Conservation (phyloP, 2,888 invertebrate genomes). For the Acleris holmiana region DNA sequence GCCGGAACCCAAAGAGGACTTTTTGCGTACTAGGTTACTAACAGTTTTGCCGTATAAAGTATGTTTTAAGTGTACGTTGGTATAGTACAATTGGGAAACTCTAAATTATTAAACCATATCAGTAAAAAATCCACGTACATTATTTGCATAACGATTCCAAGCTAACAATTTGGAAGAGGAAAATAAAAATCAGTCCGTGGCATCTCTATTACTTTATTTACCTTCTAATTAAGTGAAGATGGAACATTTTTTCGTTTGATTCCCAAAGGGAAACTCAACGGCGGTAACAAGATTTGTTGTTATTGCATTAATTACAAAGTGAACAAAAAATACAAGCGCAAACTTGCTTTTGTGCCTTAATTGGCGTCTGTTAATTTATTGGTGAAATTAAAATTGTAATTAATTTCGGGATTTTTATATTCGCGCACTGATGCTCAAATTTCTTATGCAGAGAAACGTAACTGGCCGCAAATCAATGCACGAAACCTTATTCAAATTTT, state of each 20-base stretch:
- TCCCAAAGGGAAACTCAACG: slow-evolving; percentile 35
- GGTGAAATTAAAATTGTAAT: slow-evolving; percentile 18
- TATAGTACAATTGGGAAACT: neutral
- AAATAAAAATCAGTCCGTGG: slow-evolving; percentile 37
- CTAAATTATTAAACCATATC: neutral
- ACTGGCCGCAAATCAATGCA: slow-evolving; percentile 8
- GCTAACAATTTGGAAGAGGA: slow-evolving; percentile 27
- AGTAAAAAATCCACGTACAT: slow-evolving; percentile 10
- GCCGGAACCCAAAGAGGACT: too few relatives aligned
- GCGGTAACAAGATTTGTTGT: slow-evolving; percentile 35
- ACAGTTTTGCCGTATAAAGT: too few relatives aligned
- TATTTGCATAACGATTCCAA: slow-evolving; percentile 19
- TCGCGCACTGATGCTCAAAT: neutral
- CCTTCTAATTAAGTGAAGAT: slow-evolving; percentile 59
- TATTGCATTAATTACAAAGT: slow-evolving; percentile 36
- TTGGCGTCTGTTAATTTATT: slow-evolving; percentile 31
- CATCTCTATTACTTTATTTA: slow-evolving; percentile 47
- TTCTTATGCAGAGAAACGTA: neutral
- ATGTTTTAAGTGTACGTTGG: neutral
- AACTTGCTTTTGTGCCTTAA: slow-evolving; percentile 8
- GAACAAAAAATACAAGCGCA: slow-evolving; percentile 24
- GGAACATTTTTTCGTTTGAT: slow-evolving; percentile 47
- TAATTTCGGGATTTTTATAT: slow-evolving; percentile 1
- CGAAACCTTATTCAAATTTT: neutral
- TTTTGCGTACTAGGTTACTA: too few relatives aligned